phyloP scores from a whole-genome alignment of 1,140 invertebrate species.

The Apis dorsata region DNA sequence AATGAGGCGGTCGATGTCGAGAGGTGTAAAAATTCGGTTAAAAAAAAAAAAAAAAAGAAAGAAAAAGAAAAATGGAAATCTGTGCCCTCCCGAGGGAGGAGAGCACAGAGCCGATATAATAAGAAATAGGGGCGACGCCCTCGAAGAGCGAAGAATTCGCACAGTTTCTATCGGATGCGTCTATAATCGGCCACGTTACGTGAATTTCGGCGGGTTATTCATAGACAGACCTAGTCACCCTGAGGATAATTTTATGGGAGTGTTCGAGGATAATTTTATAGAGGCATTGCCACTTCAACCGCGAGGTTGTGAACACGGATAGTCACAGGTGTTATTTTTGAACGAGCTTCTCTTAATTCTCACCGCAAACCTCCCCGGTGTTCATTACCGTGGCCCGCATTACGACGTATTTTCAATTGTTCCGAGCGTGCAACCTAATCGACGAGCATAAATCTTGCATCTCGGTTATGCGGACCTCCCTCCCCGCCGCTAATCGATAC shows the following conservation, averaged over 20 bases:
- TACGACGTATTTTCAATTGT: constrained; percentile 10
- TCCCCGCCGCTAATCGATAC: constrained; percentile 21
- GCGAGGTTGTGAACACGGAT: no score
- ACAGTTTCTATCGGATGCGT: constrained; percentile 20
- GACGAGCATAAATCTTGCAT: constrained; percentile 24
- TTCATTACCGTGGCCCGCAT: not conserved
- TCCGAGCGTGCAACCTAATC: not conserved
- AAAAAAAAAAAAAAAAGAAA: not conserved
- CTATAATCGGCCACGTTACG: constrained; percentile 21
- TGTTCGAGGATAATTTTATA: constrained; percentile 20
- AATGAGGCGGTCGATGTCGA: constrained; percentile 47
- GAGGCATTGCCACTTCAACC: not conserved
- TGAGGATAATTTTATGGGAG: constrained; percentile 11
- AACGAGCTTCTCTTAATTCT: not conserved
- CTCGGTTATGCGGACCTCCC: not conserved
- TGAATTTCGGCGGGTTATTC: constrained; percentile 35
- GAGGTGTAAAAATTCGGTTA: not conserved
- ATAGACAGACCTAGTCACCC: not conserved
- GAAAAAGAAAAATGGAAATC: not conserved
- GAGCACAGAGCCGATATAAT: not conserved
- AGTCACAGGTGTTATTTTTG: constrained; percentile 13
- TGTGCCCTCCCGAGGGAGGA: not conserved
- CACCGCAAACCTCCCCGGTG: not conserved
- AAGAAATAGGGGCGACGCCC: not conserved
- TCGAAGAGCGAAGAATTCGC: not conserved